Conservation (phyloP, 2,113 vertebrate species). For the Ageneiosus marmoratus region DNA sequence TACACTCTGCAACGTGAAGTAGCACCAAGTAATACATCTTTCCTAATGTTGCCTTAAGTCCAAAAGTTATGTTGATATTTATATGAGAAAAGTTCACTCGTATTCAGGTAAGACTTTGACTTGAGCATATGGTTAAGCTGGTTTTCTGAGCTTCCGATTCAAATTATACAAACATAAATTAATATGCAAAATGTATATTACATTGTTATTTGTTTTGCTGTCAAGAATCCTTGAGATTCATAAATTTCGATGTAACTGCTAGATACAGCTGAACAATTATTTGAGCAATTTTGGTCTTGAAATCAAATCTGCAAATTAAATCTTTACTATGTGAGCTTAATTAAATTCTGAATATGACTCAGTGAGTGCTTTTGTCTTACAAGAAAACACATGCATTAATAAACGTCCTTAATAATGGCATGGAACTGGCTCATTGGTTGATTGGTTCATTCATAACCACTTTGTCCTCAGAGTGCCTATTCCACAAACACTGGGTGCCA, state of each 20-base stretch:
- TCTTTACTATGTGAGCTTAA: not conserved
- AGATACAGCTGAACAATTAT: not conserved
- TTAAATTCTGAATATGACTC: not conserved
- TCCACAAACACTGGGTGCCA: not conserved
- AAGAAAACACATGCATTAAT: not conserved
- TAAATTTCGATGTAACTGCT: not conserved
- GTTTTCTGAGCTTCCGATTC: not conserved
- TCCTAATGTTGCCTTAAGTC: not conserved
- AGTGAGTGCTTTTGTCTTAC: not conserved
- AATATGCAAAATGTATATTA: not conserved
- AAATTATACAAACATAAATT: not conserved
- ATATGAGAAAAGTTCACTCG: not conserved
- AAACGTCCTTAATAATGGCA: not conserved
- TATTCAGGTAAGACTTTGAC: not conserved
- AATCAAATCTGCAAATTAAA: not conserved
- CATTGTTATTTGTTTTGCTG: not conserved
- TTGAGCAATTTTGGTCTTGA: not conserved
- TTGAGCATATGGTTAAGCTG: not conserved
- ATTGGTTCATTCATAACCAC: not conserved
- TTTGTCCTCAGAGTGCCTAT: not conserved
- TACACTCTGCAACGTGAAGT: too few species aligned
- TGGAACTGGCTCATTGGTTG: not conserved
- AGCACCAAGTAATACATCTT: too few species aligned
- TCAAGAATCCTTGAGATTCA: not conserved
- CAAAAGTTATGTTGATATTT: not conserved